Evolutionary conservation across 30 jellyfish, hydroid and myxozoan genomes (phyloP).

Genomic region (Cassiopea xamachana): DNA sequence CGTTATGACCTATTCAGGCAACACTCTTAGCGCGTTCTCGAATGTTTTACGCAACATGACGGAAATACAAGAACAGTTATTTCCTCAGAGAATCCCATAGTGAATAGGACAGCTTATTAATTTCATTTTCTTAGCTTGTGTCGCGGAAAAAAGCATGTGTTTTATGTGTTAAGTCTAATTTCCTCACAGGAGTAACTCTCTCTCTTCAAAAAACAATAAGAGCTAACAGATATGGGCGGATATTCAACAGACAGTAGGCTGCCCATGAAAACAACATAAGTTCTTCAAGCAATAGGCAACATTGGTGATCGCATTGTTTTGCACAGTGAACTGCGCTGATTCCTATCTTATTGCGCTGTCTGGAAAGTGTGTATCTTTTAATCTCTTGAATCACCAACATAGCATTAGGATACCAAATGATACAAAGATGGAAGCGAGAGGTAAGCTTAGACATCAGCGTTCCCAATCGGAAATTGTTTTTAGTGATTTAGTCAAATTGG

Average conservation of each 20-base stretch:
- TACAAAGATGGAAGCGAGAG: constrained; percentile 7
- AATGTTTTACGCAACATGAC: too few relatives aligned
- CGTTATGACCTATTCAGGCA: too few relatives aligned
- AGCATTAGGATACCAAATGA: neutral
- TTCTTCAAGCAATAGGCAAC: constrained; percentile 27
- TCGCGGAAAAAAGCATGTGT: neutral
- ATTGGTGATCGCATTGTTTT: constrained; percentile 18
- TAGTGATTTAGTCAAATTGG: constrained; percentile 28
- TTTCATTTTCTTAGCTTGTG: neutral
- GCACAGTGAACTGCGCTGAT: constrained; percentile 21
- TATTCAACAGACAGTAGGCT: constrained; percentile 35
- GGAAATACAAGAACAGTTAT: neutral
- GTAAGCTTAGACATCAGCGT: constrained; percentile 44
- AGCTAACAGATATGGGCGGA: constrained; percentile 43
- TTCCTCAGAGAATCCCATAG: neutral
- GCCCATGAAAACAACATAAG: constrained; percentile 35
- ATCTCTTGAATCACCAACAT: neutral
- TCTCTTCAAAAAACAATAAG: constrained; percentile 10
- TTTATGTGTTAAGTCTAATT: neutral
- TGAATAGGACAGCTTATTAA: neutral
- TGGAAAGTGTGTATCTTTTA: neutral
- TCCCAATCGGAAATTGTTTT: constrained; percentile 64
- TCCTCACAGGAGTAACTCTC: constrained; percentile 7
- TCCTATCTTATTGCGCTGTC: constrained; percentile 17
- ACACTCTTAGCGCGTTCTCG: too few relatives aligned